phyloP scores from a whole-genome alignment of 2,888 invertebrate species.

The Congeria kusceri region DNA sequence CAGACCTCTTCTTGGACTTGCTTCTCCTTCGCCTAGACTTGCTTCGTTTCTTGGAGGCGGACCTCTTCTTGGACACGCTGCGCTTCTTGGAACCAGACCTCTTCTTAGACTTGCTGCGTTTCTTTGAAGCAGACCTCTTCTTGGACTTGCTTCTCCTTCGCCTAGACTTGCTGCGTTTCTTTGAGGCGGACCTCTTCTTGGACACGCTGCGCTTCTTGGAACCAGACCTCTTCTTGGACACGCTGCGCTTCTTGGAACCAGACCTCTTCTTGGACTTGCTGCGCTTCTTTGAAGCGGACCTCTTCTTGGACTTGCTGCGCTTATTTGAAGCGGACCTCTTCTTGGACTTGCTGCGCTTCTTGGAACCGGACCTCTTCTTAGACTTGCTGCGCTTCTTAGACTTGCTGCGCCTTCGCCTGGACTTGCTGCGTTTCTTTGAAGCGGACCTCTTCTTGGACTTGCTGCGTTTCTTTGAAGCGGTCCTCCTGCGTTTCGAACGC shows the following conservation, averaged over 20 bases:
- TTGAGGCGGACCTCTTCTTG: constrained; percentile 45
- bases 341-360: constrained; percentile 42
- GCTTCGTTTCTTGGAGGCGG: constrained; percentile 38
- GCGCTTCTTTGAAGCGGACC: constrained; percentile 40
- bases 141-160: constrained; percentile 52
- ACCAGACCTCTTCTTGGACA: constrained; percentile 45
- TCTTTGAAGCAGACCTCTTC: constrained; percentile 38
- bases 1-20: constrained; percentile 45
- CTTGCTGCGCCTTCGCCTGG: constrained; percentile 30
- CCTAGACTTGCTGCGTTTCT: constrained; percentile 47
- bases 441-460: constrained; percentile 35
- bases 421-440: constrained; percentile 36
- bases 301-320: constrained; percentile 30
- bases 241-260: constrained; percentile 47
- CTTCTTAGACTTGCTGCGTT: constrained; percentile 25
- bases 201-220: constrained; percentile 53
- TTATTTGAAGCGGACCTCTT: constrained; percentile 33
- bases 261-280: constrained; percentile 50
- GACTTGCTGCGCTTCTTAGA: constrained; percentile 59
- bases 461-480: constrained; percentile 38
- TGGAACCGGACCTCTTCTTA: constrained; percentile 43
- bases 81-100: no score
- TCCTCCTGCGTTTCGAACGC: constrained; percentile 12
- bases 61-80: constrained; percentile 39
- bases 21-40: constrained; percentile 47